Evolutionary conservation across 2,113 vertebrate genomes (phyloP), one percentile per base, ranked within the genome.

Genomic region (Rhinolophus ferrumequinum): DNA sequence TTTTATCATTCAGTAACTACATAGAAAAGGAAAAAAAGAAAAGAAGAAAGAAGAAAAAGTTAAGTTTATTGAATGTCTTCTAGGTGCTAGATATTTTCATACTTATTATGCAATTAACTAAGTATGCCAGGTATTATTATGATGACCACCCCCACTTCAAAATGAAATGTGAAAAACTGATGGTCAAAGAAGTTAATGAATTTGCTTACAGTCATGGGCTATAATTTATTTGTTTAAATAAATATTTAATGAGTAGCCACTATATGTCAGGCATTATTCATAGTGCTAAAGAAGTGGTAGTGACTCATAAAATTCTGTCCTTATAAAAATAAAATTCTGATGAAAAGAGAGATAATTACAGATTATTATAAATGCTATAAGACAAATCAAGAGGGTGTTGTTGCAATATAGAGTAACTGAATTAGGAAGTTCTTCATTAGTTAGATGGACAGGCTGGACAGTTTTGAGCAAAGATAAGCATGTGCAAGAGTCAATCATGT

Each of bases 181-280:
- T 15, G 15, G 44, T 41, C 38, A n/a, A 84, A 84, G 9, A 90
- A 88, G 9, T n/a, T 76, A 88, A 93, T 66, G 54, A 92, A 95
- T 88, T 73, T 88, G 44, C 5, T 47, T 41, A 38, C 4, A 58
- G 58, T 93, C 47, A 33, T 62, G 21, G 44, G 10, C 2, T 21
- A 52, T 30, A 76, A 58, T 64, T 80, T 18, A 30, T 75, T 82
- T 90, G 50, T 72, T 97, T 87, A 69, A 90, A 95, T 67, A 69
- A 56, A 28, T 35, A 38, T 87, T 96, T 75, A 75, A 54, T 38
- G 41, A 93, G 44, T 66, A 52, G 24, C 33, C 87, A 64, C 64
- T 72, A 28, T 35, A 22, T 92, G 70, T 28, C n/a, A 81, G 54
- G 7, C 33, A 8, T 62, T 62, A 64, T 84, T 83, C 52, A 77